Conservation (phyloP, 2,113 vertebrate genomes). For the Callipepla californica region DNA sequence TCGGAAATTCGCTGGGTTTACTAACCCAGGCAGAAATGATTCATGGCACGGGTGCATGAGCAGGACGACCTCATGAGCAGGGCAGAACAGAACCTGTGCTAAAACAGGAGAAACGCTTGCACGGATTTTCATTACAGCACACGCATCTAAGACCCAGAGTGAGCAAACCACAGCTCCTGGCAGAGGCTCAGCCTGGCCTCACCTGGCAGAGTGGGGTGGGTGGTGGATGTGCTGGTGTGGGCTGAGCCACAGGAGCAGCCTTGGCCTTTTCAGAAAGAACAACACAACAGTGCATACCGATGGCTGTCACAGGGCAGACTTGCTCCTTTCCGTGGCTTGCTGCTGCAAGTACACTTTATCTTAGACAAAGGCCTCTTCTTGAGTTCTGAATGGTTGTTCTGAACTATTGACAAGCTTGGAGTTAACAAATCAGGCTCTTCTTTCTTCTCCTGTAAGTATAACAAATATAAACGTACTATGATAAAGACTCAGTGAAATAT, state of each 20-base stretch:
- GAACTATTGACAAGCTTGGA: not conserved
- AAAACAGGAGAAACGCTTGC: not conserved
- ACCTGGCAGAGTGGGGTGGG: not conserved
- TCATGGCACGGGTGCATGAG: not conserved
- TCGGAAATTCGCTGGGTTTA: not conserved
- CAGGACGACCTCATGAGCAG: not conserved
- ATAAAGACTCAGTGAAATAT: not conserved
- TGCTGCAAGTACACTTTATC: not conserved
- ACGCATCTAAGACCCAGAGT: no score
- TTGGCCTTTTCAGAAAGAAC: not conserved
- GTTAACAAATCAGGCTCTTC: conserved; percentile 6
- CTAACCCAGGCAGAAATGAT: not conserved
- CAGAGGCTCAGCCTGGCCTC: not conserved
- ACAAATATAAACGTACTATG: not conserved
- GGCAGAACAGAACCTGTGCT: not conserved
- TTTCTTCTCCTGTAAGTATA: conserved; percentile 12
- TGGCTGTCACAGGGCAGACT: conserved; percentile 13
- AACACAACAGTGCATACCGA: not conserved
- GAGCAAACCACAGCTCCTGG: not conserved
- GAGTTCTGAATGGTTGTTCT: conserved; percentile 29
- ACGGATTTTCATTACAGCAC: not conserved
- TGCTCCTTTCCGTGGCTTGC: not conserved
- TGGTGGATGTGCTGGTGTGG: not conserved
- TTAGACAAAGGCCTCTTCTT: conserved; percentile 23
- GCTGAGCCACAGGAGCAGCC: conserved; percentile 1